Conservation (phyloP, 2,797 vertebrate genomes). For the Peromyscus aztecus region DNA sequence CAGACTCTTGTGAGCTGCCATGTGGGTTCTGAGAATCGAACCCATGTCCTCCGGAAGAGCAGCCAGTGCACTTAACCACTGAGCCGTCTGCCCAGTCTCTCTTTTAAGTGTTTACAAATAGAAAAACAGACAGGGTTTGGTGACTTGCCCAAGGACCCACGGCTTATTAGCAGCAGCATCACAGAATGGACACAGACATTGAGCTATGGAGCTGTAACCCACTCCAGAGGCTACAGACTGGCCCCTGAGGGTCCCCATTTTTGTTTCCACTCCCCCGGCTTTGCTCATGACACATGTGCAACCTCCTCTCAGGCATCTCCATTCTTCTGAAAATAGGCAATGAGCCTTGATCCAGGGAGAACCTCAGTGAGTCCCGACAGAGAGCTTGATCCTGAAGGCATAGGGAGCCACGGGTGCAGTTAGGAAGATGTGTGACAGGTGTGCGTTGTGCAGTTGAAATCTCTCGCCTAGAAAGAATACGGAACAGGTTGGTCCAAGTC, state of each 20-base stretch:
- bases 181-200: neutral
- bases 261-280: neutral
- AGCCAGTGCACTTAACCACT: neutral
- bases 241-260: neutral
- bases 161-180: neutral
- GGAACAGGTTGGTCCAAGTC: neutral
- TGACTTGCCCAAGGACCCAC: neutral
- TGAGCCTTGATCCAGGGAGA: neutral
- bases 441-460: neutral
- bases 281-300: neutral
- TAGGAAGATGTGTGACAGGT: neutral
- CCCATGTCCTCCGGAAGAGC: neutral
- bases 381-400: neutral
- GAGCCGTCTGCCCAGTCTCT: neutral
- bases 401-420: neutral
- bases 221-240: fast-evolving
- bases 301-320: neutral
- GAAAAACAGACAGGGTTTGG: neutral
- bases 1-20: neutral
- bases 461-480: neutral
- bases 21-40: neutral
- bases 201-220: too few relatives aligned
- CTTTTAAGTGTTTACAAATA: neutral
- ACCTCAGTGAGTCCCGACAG: neutral
- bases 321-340: neutral